These are phyloP conservation scores for Yponomeuta sedellus DNA, from an alignment of 2,888 invertebrate species.

Conservation along the genomic window DNA sequence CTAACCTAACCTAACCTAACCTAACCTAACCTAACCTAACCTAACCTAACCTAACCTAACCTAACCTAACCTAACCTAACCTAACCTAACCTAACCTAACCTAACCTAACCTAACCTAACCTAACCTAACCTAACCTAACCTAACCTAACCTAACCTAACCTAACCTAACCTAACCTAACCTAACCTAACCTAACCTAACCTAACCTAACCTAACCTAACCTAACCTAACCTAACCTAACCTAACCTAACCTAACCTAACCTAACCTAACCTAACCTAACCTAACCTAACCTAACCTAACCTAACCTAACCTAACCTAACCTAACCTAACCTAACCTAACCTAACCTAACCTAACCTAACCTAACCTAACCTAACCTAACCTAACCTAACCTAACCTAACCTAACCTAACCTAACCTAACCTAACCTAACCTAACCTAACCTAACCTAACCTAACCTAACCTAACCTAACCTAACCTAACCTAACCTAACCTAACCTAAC, in stretches of 20 bases:
- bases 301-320: constrained; percentile 19
- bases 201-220: constrained; percentile 16
- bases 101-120: constrained; percentile 19
- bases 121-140: constrained; percentile 20
- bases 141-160: constrained; percentile 19
- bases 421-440: too few species aligned
- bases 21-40: constrained; percentile 17
- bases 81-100: constrained; percentile 20
- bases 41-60: constrained; percentile 17
- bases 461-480: too few species aligned
- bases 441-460: too few species aligned
- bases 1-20: constrained; percentile 18
- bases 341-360: constrained; percentile 19
- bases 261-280: constrained; percentile 16
- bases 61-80: constrained; percentile 19
- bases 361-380: constrained; percentile 16
- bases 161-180: constrained; percentile 17
- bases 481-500: too few species aligned
- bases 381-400: constrained; percentile 15
- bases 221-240: constrained; percentile 11
- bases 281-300: constrained; percentile 19
- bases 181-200: constrained; percentile 16
- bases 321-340: constrained; percentile 19
- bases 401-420: constrained; percentile 9
- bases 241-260: constrained; percentile 8